Evolutionary conservation across 1,140 invertebrate species (phyloP).

Genomic region (Saccostrea cuccullata): DNA sequence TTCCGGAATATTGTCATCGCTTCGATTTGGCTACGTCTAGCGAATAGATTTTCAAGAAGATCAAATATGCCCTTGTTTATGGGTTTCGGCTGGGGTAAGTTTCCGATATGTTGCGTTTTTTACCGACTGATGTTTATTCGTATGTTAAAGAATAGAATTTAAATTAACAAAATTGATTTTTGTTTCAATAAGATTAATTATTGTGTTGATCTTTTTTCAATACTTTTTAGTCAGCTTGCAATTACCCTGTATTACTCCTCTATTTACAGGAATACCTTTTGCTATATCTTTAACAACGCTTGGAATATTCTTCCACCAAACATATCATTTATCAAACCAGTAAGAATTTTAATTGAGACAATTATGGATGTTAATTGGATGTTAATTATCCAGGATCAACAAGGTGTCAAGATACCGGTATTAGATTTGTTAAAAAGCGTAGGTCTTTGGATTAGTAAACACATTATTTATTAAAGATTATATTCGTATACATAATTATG

Average conservation of each 20-base stretch:
- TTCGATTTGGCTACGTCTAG: background rate
- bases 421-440: too few species aligned
- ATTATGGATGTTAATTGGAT: too few species aligned
- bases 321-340: background rate
- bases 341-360: background rate
- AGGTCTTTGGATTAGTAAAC: too few species aligned
- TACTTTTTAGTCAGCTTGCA: too few species aligned
- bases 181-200: background rate
- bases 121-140: too few species aligned
- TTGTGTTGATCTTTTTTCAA: background rate
- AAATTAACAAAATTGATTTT: background rate
- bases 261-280: background rate
- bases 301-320: background rate
- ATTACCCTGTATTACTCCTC: background rate
- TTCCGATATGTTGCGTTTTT: too few species aligned
- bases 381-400: too few species aligned
- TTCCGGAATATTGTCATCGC: background rate
- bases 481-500: too few species aligned
- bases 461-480: too few species aligned
- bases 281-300: background rate
- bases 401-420: too few species aligned
- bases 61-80: background rate
- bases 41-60: background rate
- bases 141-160: too few species aligned
- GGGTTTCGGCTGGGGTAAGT: background rate